Conservation (phyloP, 2,797 vertebrate genomes). For the Darevskia nairensis region DNA sequence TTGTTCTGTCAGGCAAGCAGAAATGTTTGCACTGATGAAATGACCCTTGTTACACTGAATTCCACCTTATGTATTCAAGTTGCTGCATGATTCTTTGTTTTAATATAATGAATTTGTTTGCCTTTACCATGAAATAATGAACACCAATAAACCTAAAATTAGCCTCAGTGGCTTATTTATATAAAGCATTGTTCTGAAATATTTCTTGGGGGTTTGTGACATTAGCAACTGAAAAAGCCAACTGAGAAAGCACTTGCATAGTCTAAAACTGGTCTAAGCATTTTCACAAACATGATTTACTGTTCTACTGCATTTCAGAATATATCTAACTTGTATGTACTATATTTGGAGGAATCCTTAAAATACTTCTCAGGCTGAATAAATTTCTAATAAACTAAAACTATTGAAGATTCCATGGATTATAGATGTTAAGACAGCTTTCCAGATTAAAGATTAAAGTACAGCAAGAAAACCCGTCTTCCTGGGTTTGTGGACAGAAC, state of each 20-base stretch:
- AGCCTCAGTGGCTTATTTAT: background rate
- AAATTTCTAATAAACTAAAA: background rate
- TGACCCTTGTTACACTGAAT: background rate
- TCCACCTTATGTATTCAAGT: background rate
- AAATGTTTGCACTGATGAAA: no score
- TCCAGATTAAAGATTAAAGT: slow-evolving; percentile 24
- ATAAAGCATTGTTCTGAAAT: background rate
- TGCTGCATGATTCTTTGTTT: background rate
- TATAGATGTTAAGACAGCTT: slow-evolving; percentile 18
- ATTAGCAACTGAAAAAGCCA: background rate
- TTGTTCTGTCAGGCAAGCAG: no score
- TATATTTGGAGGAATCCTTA: background rate
- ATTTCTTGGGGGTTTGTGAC: background rate
- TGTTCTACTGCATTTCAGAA: background rate
- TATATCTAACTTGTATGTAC: background rate
- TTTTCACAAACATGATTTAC: background rate
- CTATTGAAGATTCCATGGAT: background rate
- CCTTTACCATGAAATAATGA: background rate
- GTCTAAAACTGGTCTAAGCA: background rate
- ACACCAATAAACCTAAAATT: background rate
- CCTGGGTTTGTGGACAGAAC: background rate
- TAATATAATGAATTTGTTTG: background rate
- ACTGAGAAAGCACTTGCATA: background rate
- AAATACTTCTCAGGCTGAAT: background rate
- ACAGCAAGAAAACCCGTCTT: background rate